Evolutionary conservation across 2,888 invertebrate species (phyloP).

Genomic region (Tipula helvola): DNA sequence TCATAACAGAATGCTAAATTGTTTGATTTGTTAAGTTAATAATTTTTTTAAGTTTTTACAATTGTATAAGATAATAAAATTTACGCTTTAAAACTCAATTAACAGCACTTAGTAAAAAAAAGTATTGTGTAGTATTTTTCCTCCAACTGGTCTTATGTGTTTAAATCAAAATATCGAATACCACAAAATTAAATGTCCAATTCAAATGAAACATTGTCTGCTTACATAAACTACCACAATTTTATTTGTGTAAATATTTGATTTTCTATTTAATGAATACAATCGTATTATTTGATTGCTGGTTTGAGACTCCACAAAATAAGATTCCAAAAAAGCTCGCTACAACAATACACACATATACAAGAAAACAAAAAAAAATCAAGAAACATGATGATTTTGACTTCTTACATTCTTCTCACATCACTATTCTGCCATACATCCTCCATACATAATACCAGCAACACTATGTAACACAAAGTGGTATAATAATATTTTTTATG

Average conservation of each 20-base stretch:
- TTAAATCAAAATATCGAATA: no score
- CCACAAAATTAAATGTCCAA: no score
- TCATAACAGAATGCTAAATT: no score
- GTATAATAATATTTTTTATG: background rate
- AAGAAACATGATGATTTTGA: background rate
- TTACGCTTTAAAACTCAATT: no score
- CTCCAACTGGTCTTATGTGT: no score
- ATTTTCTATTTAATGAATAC: background rate
- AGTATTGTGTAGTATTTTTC: no score
- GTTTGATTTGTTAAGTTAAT: no score
- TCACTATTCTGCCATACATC: background rate
- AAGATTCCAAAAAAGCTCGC: background rate
- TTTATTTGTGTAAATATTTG: background rate
- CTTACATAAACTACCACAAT: background rate
- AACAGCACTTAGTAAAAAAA: no score
- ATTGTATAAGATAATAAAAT: no score
- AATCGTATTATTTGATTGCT: background rate
- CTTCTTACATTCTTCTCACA: background rate
- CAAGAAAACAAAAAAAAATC: background rate
- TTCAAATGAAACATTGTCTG: no score
- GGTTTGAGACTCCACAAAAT: background rate
- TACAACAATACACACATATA: background rate
- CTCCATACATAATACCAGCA: background rate
- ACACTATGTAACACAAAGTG: background rate
- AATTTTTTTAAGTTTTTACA: no score